Evolutionary conservation across 2,797 vertebrate species (phyloP), one percentile per base, ranked within the genome.

Genomic region (Liparis tanakae): DNA sequence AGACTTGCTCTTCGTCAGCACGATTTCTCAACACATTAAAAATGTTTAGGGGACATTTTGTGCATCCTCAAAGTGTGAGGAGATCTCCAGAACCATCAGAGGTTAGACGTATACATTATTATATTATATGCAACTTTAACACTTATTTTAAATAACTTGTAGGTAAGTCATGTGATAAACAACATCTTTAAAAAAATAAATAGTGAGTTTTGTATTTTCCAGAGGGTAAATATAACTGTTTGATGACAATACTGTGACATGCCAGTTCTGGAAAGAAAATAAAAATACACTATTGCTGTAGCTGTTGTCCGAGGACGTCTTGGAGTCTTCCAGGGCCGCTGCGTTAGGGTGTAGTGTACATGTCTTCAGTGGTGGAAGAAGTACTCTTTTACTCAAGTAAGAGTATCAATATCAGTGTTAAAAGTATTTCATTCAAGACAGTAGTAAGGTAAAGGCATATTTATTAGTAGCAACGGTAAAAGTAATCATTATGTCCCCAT

Each of bases 1-100:
- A 80, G 81, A 85, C 72, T 59, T 59, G 56, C 74, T 79, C 87
- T 83, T 39, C 48, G 84, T 90, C 87, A 91, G 88, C 89, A 89
- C 2, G 1, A 87, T 90, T 89, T 87, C 87, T 82, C 85, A 88
- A 90, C 82, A 59, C 72, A 43, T 77, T 65, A 60, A 77, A 76
- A 59, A 74, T 6, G 71, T 80, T 78, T 57, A 48, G 33, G 62
- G 51, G 74, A 83, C 63, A 25, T 53, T 53, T 33, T 3, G 1
- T 30, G 7, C 18, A 7, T 65, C 58, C 44, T 62, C 25, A 44
- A 5, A 57, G 17, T 30, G 55, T 25, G 37, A 64, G 17, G 58
- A 54, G 14, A 60, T 48, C n/a, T 37, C n/a, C 50, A 3, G 20
- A 36, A 50, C 13, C 1, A 70, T 67, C 4, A 51, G 20, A 55